These are phyloP conservation scores for Drosophila macrothrix DNA, from an alignment of 2,888 invertebrate species.

Conservation along the genomic window DNA sequence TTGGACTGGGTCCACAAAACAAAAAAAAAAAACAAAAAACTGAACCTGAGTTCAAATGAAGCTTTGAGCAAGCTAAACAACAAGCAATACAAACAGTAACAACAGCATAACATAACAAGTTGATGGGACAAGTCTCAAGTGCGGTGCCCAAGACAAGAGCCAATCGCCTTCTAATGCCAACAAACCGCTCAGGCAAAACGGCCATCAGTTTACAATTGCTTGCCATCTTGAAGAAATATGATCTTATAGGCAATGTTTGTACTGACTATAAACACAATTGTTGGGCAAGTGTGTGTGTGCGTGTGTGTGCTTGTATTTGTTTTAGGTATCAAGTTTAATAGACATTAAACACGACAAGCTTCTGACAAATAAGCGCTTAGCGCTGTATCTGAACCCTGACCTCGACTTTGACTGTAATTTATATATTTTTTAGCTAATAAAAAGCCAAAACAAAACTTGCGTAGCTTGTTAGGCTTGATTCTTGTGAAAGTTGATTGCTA, in stretches of 20 bases:
- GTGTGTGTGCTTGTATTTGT: slow-evolving; percentile 29
- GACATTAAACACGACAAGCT: slow-evolving; percentile 57
- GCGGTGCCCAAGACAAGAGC: slow-evolving; percentile 18
- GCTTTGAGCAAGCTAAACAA: slow-evolving; percentile 29
- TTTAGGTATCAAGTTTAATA: slow-evolving; percentile 70
- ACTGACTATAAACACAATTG: slow-evolving; percentile 16
- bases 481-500: slow-evolving; percentile 59
- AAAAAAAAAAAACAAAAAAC: not conserved
- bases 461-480: slow-evolving; percentile 54
- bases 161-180: slow-evolving; percentile 62
- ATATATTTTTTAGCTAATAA: slow-evolving; percentile 17
- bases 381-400: slow-evolving; percentile 62
- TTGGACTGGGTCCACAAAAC: not conserved
- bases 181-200: slow-evolving; percentile 69
- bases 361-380: slow-evolving; percentile 37
- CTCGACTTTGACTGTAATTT: slow-evolving; percentile 56
- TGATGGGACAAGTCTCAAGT: slow-evolving; percentile 38
- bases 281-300: not conserved
- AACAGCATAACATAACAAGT: slow-evolving; percentile 4
- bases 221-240: slow-evolving; percentile 67
- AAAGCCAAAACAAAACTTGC: slow-evolving; percentile 45
- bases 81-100: slow-evolving; percentile 12
- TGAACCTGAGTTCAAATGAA: slow-evolving; percentile 39
- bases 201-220: slow-evolving; percentile 69
- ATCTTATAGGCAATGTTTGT: slow-evolving; percentile 68